These are phyloP conservation scores for Andrena chrysosceles DNA, from an alignment of 2,888 invertebrate genomes.

Conservation along the genomic window DNA sequence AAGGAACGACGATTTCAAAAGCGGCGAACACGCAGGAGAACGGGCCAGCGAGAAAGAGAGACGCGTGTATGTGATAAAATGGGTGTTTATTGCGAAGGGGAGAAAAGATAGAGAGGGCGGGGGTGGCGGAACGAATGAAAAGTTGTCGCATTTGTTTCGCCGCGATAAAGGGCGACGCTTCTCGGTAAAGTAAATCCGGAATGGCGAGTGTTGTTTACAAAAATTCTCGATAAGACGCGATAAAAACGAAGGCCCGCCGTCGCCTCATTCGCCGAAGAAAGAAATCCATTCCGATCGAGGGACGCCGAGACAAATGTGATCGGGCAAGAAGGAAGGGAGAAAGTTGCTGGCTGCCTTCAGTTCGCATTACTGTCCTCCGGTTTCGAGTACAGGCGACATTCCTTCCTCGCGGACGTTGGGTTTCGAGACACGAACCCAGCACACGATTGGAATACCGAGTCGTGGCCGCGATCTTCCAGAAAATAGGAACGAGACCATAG, in stretches of 20 bases:
- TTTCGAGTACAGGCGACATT: constrained; percentile 18
- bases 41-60: constrained; percentile 23
- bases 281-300: constrained; percentile 19
- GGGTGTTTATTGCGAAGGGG: constrained; percentile 66
- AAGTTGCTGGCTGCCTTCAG: constrained; percentile 29
- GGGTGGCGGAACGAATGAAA: constrained; percentile 56
- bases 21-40: constrained; percentile 56
- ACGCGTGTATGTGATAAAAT: constrained; percentile 52
- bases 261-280: constrained; percentile 1
- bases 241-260: constrained; percentile 22
- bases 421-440: constrained; percentile 60
- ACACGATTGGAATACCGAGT: constrained; percentile 67
- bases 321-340: constrained; percentile 14
- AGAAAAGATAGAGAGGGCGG: constrained; percentile 44
- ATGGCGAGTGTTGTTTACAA: constrained; percentile 48
- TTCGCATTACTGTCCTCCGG: constrained; percentile 41
- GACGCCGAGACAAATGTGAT: not conserved
- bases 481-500: constrained; percentile 77
- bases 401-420: constrained; percentile 38
- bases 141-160: constrained; percentile 70
- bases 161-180: constrained; percentile 55
- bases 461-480: constrained; percentile 75
- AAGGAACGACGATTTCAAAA: constrained; percentile 73
- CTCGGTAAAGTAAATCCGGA: constrained; percentile 47
- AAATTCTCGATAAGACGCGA: constrained; percentile 55